These are phyloP conservation scores for Phania funesta DNA, from an alignment of 2,888 invertebrate species.

Conservation along the genomic window DNA sequence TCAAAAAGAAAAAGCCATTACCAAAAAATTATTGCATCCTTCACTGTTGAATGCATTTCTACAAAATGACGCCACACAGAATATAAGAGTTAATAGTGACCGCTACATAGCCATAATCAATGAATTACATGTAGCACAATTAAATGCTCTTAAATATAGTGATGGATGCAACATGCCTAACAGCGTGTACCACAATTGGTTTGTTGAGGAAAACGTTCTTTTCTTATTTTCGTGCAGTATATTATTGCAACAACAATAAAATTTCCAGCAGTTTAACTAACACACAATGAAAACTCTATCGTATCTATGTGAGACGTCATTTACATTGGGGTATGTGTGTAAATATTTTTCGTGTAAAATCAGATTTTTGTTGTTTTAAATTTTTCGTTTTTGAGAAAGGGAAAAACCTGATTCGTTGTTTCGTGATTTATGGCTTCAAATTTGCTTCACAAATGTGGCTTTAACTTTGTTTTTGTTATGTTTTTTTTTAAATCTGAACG, in stretches of 20 bases:
- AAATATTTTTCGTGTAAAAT: constrained; percentile 45
- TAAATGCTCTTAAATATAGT: too few relatives aligned
- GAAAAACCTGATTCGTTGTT: constrained; percentile 12
- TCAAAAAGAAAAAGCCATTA: too few relatives aligned
- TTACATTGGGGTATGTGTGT: neutral
- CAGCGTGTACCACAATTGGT: too few relatives aligned
- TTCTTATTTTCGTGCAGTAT: neutral
- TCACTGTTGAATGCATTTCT: too few relatives aligned
- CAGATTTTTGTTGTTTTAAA: constrained; percentile 32
- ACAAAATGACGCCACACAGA: too few relatives aligned
- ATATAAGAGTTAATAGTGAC: too few relatives aligned
- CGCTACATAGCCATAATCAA: too few relatives aligned
- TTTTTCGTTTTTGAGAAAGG: neutral
- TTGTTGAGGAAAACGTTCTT: neutral
- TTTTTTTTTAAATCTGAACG: constrained; percentile 3
- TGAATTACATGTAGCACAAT: too few relatives aligned
- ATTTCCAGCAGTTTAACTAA: neutral
- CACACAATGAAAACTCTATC: neutral
- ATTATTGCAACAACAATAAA: neutral
- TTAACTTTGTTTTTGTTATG: neutral
- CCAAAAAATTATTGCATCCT: too few relatives aligned
- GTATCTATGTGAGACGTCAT: neutral
- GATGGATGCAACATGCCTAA: too few relatives aligned
- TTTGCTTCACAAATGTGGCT: constrained; percentile 44
- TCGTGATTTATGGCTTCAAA: constrained; percentile 53